Evolutionary conservation across 2,113 vertebrate species (phyloP).

Genomic region (Falco punctatus): DNA sequence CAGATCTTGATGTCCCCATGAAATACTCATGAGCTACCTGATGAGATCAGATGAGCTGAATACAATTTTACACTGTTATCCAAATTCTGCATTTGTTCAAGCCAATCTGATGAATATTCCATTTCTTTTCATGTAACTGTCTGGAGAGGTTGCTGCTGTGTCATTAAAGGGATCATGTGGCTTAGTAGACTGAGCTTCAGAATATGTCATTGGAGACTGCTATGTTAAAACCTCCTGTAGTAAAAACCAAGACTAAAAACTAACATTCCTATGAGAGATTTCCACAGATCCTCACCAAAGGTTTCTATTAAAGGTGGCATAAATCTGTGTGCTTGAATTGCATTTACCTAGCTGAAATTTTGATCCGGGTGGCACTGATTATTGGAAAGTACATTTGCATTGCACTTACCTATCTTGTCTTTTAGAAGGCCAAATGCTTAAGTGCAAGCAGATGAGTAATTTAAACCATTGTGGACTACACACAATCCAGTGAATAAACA

Average conservation of each 20-base stretch:
- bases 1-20: not conserved
- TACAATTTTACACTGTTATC: not conserved
- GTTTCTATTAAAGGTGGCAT: not conserved
- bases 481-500: slow-evolving; percentile 23
- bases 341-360: not conserved
- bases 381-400: not conserved
- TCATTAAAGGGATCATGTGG: not conserved
- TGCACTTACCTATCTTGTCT: not conserved
- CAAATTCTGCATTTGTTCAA: not conserved
- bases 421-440: slow-evolving; percentile 26
- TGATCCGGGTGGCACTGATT: not conserved
- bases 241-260: not conserved
- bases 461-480: slow-evolving; percentile 8
- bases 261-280: not conserved
- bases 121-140: not conserved
- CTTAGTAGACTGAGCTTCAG: not conserved
- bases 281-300: not conserved
- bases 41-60: not conserved
- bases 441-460: slow-evolving; percentile 44
- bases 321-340: not conserved
- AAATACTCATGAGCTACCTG: not conserved
- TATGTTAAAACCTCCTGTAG: not conserved
- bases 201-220: not conserved
- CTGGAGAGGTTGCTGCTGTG: not conserved
- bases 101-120: not conserved